A percentile compares a stretch with the other conserved stretches of the same genome.
Evolutionary conservation across 2,888 invertebrate species (phyloP).

Genomic region (Steinernema carpocapsae): DNA sequence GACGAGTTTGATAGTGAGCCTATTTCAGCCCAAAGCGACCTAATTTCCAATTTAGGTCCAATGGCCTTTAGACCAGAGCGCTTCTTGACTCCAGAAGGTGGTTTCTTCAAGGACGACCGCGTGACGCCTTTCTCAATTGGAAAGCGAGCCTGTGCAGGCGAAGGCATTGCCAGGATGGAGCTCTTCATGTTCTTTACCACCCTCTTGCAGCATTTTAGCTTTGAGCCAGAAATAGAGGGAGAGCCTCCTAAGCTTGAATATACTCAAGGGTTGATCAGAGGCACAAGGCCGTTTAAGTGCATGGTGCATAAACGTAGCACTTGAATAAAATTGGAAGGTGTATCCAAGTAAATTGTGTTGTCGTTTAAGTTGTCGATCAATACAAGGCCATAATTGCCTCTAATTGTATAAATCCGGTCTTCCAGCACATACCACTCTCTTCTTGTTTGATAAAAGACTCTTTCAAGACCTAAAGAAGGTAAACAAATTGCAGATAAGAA

Average conservation of each 20-base stretch:
- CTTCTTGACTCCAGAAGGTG: slow-evolving; percentile 2
- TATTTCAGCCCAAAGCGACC: background rate
- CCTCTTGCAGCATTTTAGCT: slow-evolving; percentile 8
- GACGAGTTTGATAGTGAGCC: slow-evolving; percentile 2
- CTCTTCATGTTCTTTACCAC: slow-evolving; percentile 33
- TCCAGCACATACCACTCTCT: no score
- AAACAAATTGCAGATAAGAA: no score
- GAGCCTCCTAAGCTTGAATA: background rate
- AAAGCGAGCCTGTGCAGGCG: slow-evolving; percentile 16
- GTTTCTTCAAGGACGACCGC: slow-evolving; percentile 10
- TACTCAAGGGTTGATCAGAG: background rate
- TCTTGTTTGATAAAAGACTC: no score
- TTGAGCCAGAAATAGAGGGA: background rate
- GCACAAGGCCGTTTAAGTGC: background rate
- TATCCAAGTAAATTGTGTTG: no score
- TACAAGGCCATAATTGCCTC: no score
- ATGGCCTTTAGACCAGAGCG: background rate
- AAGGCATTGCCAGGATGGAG: slow-evolving; percentile 21
- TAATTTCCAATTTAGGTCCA: background rate
- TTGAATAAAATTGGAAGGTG: background rate
- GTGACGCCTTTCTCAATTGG: slow-evolving; percentile 18
- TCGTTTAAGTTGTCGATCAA: no score
- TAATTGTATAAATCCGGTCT: no score
- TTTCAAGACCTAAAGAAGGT: no score
- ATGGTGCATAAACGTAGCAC: background rate